These are phyloP conservation scores for Bellardia bayeri DNA, from an alignment of 2,888 invertebrate genomes.

Conservation along the genomic window DNA sequence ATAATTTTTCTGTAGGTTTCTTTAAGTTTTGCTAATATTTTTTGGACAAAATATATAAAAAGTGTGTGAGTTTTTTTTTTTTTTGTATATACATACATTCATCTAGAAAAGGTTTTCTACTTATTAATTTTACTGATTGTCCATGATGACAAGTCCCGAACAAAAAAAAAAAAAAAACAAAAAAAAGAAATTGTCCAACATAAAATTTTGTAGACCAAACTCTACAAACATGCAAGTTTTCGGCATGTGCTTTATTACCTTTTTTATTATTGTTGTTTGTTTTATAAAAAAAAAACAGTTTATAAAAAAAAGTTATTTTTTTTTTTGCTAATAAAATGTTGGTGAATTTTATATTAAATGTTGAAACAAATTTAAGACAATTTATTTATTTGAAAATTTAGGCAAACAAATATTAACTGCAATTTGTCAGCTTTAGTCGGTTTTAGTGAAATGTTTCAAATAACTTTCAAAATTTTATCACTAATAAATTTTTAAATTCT, in stretches of 20 bases:
- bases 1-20: slow-evolving; percentile 52
- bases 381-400: not conserved
- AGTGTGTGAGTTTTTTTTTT: not conserved
- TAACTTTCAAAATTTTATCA: too few relatives aligned
- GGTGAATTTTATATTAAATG: not conserved
- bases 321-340: slow-evolving; percentile 5
- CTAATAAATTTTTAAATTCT: too few relatives aligned
- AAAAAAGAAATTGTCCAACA: slow-evolving; percentile 59
- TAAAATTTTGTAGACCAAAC: slow-evolving; percentile 28
- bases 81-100: too few relatives aligned
- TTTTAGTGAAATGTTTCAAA: too few relatives aligned
- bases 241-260: slow-evolving; percentile 51
- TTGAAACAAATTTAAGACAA: not conserved
- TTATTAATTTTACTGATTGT: slow-evolving; percentile 13
- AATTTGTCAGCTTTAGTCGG: too few relatives aligned
- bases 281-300: not conserved
- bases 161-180: not conserved
- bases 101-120: not conserved
- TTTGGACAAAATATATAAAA: slow-evolving; percentile 26
- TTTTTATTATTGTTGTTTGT: slow-evolving; percentile 4
- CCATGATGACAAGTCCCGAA: not conserved
- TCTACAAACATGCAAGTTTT: not conserved
- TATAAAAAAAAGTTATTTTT: not conserved
- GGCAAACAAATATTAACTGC: not conserved
- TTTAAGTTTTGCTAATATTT: slow-evolving; percentile 33